Evolutionary conservation across 64 coral and sea anemone species (phyloP).

Genomic region (Platygyra sinensis): DNA sequence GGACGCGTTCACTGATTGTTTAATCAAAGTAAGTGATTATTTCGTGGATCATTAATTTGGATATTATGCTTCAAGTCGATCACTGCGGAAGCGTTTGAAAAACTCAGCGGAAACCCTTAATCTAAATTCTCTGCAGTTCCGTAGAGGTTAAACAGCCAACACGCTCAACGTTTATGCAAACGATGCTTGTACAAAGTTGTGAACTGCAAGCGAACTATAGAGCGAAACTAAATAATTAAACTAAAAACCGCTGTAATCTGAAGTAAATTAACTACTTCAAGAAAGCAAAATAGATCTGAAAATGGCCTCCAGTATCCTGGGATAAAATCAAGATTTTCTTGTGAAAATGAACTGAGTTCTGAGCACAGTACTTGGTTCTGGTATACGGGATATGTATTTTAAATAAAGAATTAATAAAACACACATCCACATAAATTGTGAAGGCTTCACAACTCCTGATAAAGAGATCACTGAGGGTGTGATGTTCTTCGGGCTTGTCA

Average conservation of each 20-base stretch:
- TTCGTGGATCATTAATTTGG: background rate
- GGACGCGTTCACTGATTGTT: background rate
- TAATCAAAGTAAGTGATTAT: background rate
- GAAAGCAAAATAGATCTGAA: too few species aligned
- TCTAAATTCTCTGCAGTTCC: background rate
- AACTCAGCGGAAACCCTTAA: constrained; percentile 20
- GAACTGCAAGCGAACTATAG: background rate
- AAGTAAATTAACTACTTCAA: too few species aligned
- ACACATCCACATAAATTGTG: too few species aligned
- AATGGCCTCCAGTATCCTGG: too few species aligned
- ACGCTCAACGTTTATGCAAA: background rate
- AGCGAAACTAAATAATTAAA: background rate
- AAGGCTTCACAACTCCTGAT: background rate
- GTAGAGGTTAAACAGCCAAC: background rate
- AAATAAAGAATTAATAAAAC: too few species aligned
- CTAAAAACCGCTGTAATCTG: too few species aligned
- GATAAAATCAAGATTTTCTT: too few species aligned
- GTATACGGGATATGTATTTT: background rate
- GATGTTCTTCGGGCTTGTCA: background rate
- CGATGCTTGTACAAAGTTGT: background rate
- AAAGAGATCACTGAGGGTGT: background rate
- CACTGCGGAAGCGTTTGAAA: constrained; percentile 20
- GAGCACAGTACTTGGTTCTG: too few species aligned
- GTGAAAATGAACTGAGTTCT: too few species aligned
- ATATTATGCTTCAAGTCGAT: background rate